Conservation (phyloP, 2,113 vertebrate species). For the Megalops atlanticus region DNA sequence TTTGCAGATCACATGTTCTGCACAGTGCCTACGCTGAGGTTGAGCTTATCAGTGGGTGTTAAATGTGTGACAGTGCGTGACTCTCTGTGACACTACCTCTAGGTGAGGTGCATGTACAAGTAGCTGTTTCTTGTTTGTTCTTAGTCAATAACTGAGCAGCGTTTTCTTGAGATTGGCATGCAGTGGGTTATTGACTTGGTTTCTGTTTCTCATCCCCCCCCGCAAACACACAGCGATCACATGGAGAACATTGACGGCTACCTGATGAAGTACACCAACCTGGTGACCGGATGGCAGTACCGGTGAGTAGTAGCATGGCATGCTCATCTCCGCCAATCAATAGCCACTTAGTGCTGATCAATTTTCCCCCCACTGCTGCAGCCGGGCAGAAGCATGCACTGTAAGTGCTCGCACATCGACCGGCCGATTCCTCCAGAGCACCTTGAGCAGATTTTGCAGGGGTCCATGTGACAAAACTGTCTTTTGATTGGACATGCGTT, state of each 20-base stretch:
- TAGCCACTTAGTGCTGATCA: neutral
- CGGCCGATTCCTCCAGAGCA: neutral
- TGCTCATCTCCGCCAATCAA: neutral
- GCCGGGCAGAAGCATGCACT: neutral
- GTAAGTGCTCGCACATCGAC: neutral
- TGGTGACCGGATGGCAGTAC: conserved; percentile 98
- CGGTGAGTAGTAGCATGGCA: conserved; percentile 76
- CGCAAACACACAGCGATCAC: conserved; percentile 80
- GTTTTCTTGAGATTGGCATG: neutral
- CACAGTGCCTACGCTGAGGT: no score
- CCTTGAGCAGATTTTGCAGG: neutral
- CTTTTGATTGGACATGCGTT: neutral
- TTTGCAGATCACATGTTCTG: neutral
- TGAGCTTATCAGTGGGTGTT: no score
- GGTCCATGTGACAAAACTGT: neutral
- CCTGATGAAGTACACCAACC: conserved; percentile 98
- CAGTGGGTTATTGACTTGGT: neutral
- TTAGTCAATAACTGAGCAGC: neutral
- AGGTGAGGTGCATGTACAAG: no score
- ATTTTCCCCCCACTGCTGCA: neutral
- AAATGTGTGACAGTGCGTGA: no score
- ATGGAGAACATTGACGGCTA: conserved; percentile 97
- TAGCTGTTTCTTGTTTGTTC: no score
- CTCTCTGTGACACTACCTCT: no score
- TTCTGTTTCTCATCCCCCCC: neutral